Percentiles rank a stretch among this genome's conserved stretches.
phyloP scores from a whole-genome alignment of 2,113 vertebrate genomes.

The Tringa solitaria region DNA sequence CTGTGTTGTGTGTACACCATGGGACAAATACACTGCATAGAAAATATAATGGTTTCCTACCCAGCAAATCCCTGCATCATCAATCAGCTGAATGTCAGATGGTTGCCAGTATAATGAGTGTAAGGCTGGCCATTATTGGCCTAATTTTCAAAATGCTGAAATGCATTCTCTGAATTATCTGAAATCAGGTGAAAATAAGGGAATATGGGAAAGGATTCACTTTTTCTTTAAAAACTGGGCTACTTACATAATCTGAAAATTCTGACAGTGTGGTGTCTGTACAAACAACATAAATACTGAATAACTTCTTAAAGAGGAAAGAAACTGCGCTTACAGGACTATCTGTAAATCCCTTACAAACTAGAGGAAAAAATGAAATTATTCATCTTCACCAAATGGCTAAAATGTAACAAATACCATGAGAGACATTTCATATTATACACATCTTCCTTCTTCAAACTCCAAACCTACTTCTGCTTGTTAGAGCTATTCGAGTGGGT shows the following conservation, averaged over 20 bases:
- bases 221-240: background rate
- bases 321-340: background rate
- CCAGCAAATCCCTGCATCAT: background rate
- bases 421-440: background rate
- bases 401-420: background rate
- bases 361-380: background rate
- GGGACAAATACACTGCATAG: background rate
- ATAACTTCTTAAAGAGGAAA: background rate
- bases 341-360: background rate
- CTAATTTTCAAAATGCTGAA: background rate
- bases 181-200: background rate
- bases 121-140: background rate
- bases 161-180: background rate
- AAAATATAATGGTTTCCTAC: background rate
- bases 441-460: background rate
- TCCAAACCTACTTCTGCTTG: background rate
- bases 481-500: background rate
- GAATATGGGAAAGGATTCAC: background rate
- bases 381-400: background rate
- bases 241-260: background rate
- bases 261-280: background rate
- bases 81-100: background rate
- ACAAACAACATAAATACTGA: background rate
- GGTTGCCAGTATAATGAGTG: background rate
- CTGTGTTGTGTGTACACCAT: background rate